Evolutionary conservation across 2,888 invertebrate genomes (phyloP).

Genomic region (Spilarctia lutea): DNA sequence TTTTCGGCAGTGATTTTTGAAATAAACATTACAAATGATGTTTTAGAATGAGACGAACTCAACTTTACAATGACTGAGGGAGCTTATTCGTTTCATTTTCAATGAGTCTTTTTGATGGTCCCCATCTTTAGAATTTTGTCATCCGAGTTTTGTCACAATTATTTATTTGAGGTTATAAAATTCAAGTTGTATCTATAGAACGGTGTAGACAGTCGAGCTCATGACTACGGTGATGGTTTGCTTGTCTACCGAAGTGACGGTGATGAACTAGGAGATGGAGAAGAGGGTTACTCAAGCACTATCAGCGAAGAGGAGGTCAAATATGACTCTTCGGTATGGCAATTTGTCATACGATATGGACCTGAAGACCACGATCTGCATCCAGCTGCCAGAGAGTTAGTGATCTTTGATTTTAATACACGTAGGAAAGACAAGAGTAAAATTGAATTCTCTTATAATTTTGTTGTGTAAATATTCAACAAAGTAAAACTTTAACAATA

Average conservation of each 20-base stretch:
- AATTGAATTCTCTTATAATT: neutral
- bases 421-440: neutral
- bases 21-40: too few species aligned
- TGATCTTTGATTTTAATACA: slow-evolving; percentile 5
- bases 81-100: neutral
- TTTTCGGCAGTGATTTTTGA: too few species aligned
- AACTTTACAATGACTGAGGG: neutral
- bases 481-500: neutral
- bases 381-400: slow-evolving; percentile 86
- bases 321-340: slow-evolving; percentile 90
- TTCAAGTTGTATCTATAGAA: slow-evolving; percentile 50
- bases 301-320: slow-evolving; percentile 92
- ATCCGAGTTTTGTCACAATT: neutral
- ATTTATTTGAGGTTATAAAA: neutral
- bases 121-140: neutral
- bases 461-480: neutral
- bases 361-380: slow-evolving; percentile 82
- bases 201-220: slow-evolving; percentile 61
- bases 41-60: too few species aligned
- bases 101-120: neutral
- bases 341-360: slow-evolving; percentile 89
- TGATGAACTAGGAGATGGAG: slow-evolving; percentile 71
- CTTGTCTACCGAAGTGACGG: slow-evolving; percentile 83
- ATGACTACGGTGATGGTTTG: slow-evolving; percentile 87
- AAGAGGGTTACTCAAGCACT: slow-evolving; percentile 91